A percentile compares a stretch with the other conserved stretches of the same genome.
Conservation (phyloP, 2,113 vertebrate species). For the Cettia cetti region DNA sequence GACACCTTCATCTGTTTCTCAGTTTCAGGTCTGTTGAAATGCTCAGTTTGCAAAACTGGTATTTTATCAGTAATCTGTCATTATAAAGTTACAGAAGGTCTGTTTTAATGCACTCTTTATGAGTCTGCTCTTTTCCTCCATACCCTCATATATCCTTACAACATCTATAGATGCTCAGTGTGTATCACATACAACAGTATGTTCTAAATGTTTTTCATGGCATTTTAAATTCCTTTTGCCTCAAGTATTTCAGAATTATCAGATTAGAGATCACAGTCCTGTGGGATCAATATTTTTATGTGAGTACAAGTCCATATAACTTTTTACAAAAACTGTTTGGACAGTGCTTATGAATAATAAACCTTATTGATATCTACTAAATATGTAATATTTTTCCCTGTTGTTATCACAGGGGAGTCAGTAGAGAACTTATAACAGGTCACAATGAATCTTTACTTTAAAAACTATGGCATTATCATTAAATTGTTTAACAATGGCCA, state of each 20-base stretch:
- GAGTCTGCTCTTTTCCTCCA: neutral
- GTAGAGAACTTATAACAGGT: neutral
- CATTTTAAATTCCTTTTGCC: neutral
- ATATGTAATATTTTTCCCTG: neutral
- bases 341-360: neutral
- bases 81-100: neutral
- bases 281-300: neutral
- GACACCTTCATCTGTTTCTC: neutral
- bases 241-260: neutral
- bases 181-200: neutral
- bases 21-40: neutral
- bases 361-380: neutral
- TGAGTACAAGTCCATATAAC: neutral
- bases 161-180: neutral
- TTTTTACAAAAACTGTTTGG: neutral
- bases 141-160: neutral
- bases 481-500: neutral
- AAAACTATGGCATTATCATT: neutral
- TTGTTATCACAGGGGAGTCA: neutral
- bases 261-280: neutral
- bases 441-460: neutral
- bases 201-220: neutral
- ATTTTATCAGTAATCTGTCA: neutral
- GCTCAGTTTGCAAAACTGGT: neutral
- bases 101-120: neutral